phyloP scores from a whole-genome alignment of 2,797 vertebrate species.

The Alexandromys oeconomus region DNA sequence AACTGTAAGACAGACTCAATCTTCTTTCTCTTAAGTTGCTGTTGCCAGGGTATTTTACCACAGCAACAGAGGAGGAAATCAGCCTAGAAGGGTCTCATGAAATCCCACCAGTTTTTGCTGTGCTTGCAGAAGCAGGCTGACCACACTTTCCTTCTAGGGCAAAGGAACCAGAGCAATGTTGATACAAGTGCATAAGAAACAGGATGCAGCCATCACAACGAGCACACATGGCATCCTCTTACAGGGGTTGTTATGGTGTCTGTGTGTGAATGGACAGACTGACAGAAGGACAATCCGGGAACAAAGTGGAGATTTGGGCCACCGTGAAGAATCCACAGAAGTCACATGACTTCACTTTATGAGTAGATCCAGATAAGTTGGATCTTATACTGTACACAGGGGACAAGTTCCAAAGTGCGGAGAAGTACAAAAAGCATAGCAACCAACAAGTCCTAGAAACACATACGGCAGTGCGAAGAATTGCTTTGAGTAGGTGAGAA shows the following conservation, averaged over 20 bases:
- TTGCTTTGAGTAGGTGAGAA: rapidly evolving
- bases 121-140: not conserved
- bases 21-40: not conserved
- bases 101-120: not conserved
- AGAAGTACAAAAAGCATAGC: not conserved
- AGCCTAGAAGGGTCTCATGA: not conserved
- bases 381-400: rapidly evolving
- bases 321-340: rapidly evolving
- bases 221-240: rapidly evolving
- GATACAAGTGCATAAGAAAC: rapidly evolving
- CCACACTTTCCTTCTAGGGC: not conserved
- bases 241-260: rapidly evolving
- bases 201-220: not conserved
- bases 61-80: not conserved
- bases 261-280: rapidly evolving
- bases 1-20: not conserved
- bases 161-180: rapidly evolving
- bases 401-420: rapidly evolving
- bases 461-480: rapidly evolving
- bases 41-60: not conserved
- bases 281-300: not conserved
- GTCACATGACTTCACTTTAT: rapidly evolving
- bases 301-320: rapidly evolving
- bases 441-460: not conserved
- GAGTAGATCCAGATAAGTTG: rapidly evolving